Evolutionary conservation across 2,113 vertebrate genomes (phyloP).

Genomic region (Pituophis catenifer): DNA sequence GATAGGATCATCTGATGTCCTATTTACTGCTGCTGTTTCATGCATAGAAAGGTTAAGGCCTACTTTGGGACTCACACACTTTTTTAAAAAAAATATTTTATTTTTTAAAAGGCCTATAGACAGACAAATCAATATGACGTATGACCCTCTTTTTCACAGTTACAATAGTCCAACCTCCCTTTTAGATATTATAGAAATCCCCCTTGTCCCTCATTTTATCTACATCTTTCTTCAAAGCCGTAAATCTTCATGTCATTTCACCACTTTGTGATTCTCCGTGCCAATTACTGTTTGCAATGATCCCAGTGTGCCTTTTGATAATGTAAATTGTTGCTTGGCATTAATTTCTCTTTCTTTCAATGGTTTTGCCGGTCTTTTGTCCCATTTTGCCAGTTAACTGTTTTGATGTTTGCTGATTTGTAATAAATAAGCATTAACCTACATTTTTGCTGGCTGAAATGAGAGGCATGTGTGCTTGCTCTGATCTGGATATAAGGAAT

Average conservation of each 20-base stretch:
- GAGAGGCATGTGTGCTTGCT: background rate
- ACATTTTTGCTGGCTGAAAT: background rate
- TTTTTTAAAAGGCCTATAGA: background rate
- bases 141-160: background rate
- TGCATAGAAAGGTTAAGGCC: background rate
- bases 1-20: background rate
- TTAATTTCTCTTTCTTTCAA: background rate
- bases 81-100: background rate
- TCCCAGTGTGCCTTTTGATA: background rate
- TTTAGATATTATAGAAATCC: background rate
- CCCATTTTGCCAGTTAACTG: background rate
- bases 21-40: background rate
- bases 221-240: background rate
- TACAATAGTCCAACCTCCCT: background rate
- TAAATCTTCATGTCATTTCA: background rate
- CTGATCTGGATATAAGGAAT: background rate
- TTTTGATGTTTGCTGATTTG: background rate
- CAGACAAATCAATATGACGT: background rate
- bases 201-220: background rate
- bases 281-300: background rate
- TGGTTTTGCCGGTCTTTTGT: background rate
- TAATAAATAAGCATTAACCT: background rate
- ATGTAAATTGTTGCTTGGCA: background rate
- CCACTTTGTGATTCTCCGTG: background rate
- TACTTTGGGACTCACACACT: background rate